These are phyloP conservation scores for Hermodice carunculata DNA, from an alignment of 2,888 invertebrate species.

Conservation along the genomic window DNA sequence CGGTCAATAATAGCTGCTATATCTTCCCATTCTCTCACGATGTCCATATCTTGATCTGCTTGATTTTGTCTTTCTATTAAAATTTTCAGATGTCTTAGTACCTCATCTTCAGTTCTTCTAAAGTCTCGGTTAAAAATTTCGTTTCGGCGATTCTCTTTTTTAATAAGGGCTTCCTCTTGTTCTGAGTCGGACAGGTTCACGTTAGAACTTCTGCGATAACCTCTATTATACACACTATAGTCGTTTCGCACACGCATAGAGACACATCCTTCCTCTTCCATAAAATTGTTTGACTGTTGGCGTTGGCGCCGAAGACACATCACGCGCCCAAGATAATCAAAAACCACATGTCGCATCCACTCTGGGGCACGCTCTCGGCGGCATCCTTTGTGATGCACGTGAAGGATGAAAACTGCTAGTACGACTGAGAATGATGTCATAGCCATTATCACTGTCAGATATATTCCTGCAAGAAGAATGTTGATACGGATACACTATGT, in stretches of 20 bases:
- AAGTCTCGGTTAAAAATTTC: too few relatives aligned
- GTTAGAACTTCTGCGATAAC: too few relatives aligned
- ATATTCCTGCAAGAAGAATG: constrained; percentile 54
- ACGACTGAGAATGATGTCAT: constrained; percentile 64
- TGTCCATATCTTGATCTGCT: constrained; percentile 45
- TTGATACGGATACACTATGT: neutral
- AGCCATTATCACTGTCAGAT: constrained; percentile 61
- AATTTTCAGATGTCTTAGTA: constrained; percentile 54
- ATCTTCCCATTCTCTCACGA: constrained; percentile 66
- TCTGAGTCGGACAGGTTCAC: too few relatives aligned
- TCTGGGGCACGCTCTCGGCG: constrained; percentile 50
- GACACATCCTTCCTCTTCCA: too few relatives aligned
- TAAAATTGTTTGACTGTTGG: too few relatives aligned
- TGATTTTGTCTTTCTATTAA: constrained; percentile 55
- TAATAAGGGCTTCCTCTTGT: too few relatives aligned
- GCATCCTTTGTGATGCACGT: constrained; percentile 61
- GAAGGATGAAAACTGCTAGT: constrained; percentile 60
- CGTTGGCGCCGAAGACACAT: constrained; percentile 36
- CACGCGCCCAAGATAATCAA: constrained; percentile 44
- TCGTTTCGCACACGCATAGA: too few relatives aligned
- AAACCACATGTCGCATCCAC: constrained; percentile 49
- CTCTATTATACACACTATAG: too few relatives aligned
- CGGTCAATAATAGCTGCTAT: constrained; percentile 72
- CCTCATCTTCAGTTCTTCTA: constrained; percentile 57
- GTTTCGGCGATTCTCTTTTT: too few relatives aligned